Percentiles rank a stretch among this genome's conserved stretches.
phyloP scores from a whole-genome alignment of 2,888 invertebrate species.

The Euplagia quadripunctaria region DNA sequence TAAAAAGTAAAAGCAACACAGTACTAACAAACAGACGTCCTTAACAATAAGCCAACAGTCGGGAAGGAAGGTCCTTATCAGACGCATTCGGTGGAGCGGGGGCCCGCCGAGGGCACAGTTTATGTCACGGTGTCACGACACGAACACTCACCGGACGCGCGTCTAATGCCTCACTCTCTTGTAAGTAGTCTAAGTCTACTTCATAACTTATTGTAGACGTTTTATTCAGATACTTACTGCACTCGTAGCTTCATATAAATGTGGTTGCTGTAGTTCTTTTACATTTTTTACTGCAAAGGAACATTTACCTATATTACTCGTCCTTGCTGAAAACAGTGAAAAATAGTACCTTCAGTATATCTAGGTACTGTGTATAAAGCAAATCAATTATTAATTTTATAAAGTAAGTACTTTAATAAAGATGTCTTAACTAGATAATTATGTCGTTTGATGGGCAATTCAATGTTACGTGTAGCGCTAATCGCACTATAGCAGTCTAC shows the following conservation, averaged over 20 bases:
- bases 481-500: no score
- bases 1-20: background rate
- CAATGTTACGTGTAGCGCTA: no score
- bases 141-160: background rate
- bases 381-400: no score
- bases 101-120: background rate
- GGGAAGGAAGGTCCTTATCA: background rate
- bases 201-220: background rate
- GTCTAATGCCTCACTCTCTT: background rate
- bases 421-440: no score
- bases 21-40: background rate
- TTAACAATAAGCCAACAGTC: background rate
- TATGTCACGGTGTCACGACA: constrained; percentile 10
- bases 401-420: no score
- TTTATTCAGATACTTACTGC: background rate
- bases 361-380: no score
- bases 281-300: background rate
- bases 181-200: background rate
- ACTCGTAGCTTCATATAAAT: background rate
- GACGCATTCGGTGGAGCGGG: no score
- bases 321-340: no score
- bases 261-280: background rate
- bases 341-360: no score
- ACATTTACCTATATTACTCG: background rate
- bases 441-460: no score